Base-by-base conservation (phyloP, 92 coral and sea anemone genomes). In the Pocillopora grandis region DNA sequence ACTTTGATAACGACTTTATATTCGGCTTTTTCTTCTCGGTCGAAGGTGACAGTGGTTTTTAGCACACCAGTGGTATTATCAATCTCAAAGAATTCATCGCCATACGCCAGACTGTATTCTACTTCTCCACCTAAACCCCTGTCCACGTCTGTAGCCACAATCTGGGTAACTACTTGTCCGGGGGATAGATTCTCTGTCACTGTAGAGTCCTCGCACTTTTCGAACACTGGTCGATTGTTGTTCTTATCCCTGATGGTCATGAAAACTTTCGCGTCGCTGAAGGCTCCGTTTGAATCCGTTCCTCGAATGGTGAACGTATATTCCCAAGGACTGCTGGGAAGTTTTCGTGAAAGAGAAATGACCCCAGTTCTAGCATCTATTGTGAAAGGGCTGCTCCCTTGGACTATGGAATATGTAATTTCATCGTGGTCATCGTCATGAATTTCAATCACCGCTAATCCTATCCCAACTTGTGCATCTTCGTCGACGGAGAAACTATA, bases 51-150 rank as follows among this genome's bases (percentile, higher is more conserved):
- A 52, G 61, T 80, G 1, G 93, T 90, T 37, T 80, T 75, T 19
- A 96, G 80, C 58, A 88, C 90, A 2, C 98, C 98, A 3, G 96
- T 94, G 57, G 86, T 79, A 58, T 92, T 96, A 77, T 96, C 90
- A 72, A 96, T 90, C 57, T 79, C 79, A 79, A 96, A 96, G 60
- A 85, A 80, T 20, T 20, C 27, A 5, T 80, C 63, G 12, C 93
- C 93, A 20, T 80, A 63, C 12, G 49, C 93, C 17, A 96, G 71
- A 56, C 78, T 88, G 77, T 90, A 96, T 77, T 96, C 98, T 9
- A 96, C 84, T 36, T 91, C 90, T 15, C 92, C 94, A 52, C 88
- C 86, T 56, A 18, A 68, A 1, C 93, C 94, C 15, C 87, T 84
- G 69, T 92, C 95, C 48, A 71, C 76, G 80, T 90, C 98, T 17